A percentile compares a stretch with the other conserved stretches of the same genome.
These are phyloP conservation scores for Notolepis coatsorum DNA, from an alignment of 2,797 vertebrate genomes.

Conservation along the genomic window DNA sequence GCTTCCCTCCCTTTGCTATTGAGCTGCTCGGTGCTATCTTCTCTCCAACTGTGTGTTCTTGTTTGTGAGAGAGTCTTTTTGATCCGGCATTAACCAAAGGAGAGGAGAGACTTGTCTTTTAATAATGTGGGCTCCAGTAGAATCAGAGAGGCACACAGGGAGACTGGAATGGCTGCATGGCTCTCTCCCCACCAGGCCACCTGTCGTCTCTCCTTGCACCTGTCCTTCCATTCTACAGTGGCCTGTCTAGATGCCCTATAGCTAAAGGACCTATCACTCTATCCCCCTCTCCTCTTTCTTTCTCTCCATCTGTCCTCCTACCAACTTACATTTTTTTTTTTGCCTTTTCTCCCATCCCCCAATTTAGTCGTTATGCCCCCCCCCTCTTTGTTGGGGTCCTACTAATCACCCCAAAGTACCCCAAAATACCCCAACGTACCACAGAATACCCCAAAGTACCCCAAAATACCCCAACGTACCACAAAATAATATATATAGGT, in stretches of 20 bases:
- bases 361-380: too few relatives aligned
- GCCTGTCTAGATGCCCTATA: constrained; percentile 36
- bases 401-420: too few relatives aligned
- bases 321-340: constrained; percentile 33
- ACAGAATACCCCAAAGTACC: too few relatives aligned
- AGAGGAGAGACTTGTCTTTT: constrained; percentile 23
- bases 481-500: too few relatives aligned
- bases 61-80: constrained; percentile 23
- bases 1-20: constrained; percentile 20
- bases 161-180: constrained; percentile 7
- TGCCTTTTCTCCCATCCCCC: constrained; percentile 15
- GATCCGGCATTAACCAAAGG: constrained; percentile 18
- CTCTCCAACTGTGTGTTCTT: constrained; percentile 2
- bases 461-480: too few relatives aligned
- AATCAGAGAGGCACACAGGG: constrained; percentile 27
- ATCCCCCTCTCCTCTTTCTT: constrained; percentile 12
- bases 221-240: constrained; percentile 22
- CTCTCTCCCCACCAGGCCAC: constrained; percentile 25
- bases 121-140: constrained; percentile 36
- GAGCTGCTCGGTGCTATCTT: constrained; percentile 21
- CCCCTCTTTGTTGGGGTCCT: too few relatives aligned
- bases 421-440: too few relatives aligned
- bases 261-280: constrained; percentile 20
- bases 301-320: constrained; percentile 20
- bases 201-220: constrained; percentile 41